Base-by-base conservation (phyloP, 1,140 invertebrate species). In the Ridgeia piscesae region DNA sequence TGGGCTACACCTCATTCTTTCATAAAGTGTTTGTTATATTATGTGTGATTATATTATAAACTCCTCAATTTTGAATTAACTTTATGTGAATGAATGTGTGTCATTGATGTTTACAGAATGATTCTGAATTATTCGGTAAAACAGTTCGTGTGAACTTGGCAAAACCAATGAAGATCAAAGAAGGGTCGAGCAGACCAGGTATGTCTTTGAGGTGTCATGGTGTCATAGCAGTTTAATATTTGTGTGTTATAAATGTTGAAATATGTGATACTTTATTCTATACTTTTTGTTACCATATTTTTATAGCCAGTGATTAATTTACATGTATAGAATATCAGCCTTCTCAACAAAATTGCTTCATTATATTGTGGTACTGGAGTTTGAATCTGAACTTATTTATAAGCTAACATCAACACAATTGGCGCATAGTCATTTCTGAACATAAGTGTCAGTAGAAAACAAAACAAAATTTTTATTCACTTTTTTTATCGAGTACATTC, bases 71-170 rank as follows among this genome's bases (percentile, higher is more conserved):
- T 77, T 31, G 14, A 77, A 21, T 77, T 77, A 77, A 77, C 58
- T 21, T 77, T 77, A 17, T 14, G 91, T 58, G 34, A 91, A 91
- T 34, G 34, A 91, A 58, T 33, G 34, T 33, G 34, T 91, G 48
- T 42, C n/a, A 42, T 58, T 92, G 33, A 88, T 92, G 31, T 33
- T 93, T 93, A 92, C 95, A 99, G 98, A 99, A 99, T 97, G 99
- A 99, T 95, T 98, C 98, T 0, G 99, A 99, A 96, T 96, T 99
- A 33, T 99, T 99, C 97, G 99, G 99, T 0, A 97, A 98, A 93
- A 99, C 99, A 92, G 98, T 99, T 93, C 97, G 99, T 94, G 99
- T 99, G 0, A 99, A 99, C 95, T 97, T 99, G 93, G 99, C 99
- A 0, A 99, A 99, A 94, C 99, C 99, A 35, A 95, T 95, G 94